Evolutionary conservation across 2,797 vertebrate species (phyloP), one percentile per base, ranked within the genome.

Genomic region (Hydrophis major): DNA sequence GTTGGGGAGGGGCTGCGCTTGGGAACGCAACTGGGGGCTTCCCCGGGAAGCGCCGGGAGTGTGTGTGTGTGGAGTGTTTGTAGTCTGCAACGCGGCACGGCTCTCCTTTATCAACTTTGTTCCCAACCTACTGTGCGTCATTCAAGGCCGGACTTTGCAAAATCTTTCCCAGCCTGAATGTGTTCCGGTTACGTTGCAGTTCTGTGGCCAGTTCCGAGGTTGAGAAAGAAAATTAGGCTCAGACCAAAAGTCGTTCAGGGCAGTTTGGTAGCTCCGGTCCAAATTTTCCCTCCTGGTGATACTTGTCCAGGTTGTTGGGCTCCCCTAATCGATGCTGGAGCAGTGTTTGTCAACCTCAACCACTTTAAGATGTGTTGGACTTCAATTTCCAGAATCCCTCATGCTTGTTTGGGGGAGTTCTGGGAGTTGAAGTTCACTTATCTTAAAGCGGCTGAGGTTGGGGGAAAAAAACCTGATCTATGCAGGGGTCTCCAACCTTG

Each of bases 1-100:
- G 96, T 96, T 89, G 66, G 27, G 88, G 92, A 20, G 25, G 88
- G 1, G 57, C 56, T n/a, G 66, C 88, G 11, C 92, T 86, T 25
- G 50, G 14, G 1, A 50, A 27, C 1, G 92, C 86, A 87, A 42
- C 50, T 61, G 50, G 3, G 74, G 16, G 13, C 42, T 59, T 22
- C 37, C 37, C 59, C 0, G 16, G 88, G 25, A 50, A 28, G 88
- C 32, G 6, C 2, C 61, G 25, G 4, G 10, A 27, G 20, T 2
- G 37, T 10, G 10, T 4, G 53, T 47, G 47, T 47, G 47, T 5
- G 47, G 74, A 4, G 50, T 50, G 50, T 50, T 50, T 25, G 42
- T 83, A 83, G 50, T 28, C 18, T 27, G 7, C 53, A 32, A 32
- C 7, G 16, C 8, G 22, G 87, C 28, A 4, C 4, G 28, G n/a